phyloP scores from a whole-genome alignment of 2,888 invertebrate genomes.

The Callyntrura guangdongensis region DNA sequence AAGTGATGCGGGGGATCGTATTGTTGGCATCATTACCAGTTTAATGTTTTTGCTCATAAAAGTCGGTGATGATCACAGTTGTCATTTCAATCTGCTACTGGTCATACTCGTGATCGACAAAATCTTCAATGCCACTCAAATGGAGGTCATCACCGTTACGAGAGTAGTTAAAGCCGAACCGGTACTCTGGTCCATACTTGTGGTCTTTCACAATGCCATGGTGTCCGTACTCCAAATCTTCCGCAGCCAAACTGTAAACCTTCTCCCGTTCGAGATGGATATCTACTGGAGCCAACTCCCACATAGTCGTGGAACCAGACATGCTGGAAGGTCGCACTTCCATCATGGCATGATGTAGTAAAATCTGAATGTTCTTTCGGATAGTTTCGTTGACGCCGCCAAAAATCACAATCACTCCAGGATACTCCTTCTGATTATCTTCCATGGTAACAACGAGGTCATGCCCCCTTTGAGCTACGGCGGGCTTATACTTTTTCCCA shows the following conservation, averaged over 20 bases:
- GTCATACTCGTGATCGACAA: background rate
- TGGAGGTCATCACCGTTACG: background rate
- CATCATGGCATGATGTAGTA: conserved; percentile 18
- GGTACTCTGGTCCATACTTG: no score
- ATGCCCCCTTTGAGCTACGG: background rate
- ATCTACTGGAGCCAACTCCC: background rate
- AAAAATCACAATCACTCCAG: conserved; percentile 33
- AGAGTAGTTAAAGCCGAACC: background rate
- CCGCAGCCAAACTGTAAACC: background rate
- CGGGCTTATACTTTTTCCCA: background rate
- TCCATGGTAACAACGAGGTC: conserved; percentile 19
- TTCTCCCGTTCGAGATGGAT: background rate
- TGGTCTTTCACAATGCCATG: background rate
- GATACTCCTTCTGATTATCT: conserved; percentile 7
- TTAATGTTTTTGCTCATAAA: background rate
- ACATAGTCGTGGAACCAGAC: background rate
- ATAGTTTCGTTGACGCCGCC: background rate
- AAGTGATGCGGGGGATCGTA: no score
- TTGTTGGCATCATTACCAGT: no score
- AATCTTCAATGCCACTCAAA: background rate
- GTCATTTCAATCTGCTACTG: background rate
- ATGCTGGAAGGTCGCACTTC: background rate
- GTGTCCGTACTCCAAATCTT: conserved; percentile 49
- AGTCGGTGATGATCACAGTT: background rate
- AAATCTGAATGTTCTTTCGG: background rate